Evolutionary conservation across 1,140 invertebrate genomes (phyloP), one percentile per base, ranked within the genome.

Genomic region (Cotesia typhae): DNA sequence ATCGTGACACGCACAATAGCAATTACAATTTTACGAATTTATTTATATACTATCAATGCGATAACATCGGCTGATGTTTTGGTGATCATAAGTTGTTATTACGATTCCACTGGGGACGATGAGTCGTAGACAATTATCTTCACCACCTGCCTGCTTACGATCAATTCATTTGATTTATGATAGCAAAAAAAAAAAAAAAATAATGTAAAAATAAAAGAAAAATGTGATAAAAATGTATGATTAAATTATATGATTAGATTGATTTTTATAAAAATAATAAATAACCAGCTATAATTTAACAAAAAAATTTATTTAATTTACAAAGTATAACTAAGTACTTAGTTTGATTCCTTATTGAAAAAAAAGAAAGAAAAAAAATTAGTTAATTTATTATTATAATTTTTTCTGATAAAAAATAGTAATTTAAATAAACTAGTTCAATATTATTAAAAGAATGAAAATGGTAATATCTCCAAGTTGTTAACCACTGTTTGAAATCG

Each of bases 1-100:
- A 51, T 71, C 64, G 69, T 68, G 76, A 84, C 85, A 87, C 84
- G 85, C 85, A 87, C 85, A 87, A 85, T 75, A 79, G 84, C 85
- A 86, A 86, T 87, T 87, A 87, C 82, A 84, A 84, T 83, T 80
- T 77, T 69, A 76, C 81, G 78, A 83, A 83, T 87, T 85, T 85
- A 87, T 80, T 74, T 75, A 74, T 52, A 74, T 77, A 81, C 80
- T 87, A 82, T 79, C 82, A 79, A 67, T 67, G 65, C 67, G 66
- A 73, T 75, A 64, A 65, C 60, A 67, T 60, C 59, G 17, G n/a
- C 2, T 38, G 14, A 35, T 38, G 65, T 74, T 75, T 71, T 68
- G 63, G 67, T 70, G 74, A 72, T 75, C 70, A 64, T 52, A 75
- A 75, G 67, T 75, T 60, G 70, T 74, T 67, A 74, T 71, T 75